phyloP scores from a whole-genome alignment of 2,797 vertebrate genomes.

The Orientallactaga sibirica region DNA sequence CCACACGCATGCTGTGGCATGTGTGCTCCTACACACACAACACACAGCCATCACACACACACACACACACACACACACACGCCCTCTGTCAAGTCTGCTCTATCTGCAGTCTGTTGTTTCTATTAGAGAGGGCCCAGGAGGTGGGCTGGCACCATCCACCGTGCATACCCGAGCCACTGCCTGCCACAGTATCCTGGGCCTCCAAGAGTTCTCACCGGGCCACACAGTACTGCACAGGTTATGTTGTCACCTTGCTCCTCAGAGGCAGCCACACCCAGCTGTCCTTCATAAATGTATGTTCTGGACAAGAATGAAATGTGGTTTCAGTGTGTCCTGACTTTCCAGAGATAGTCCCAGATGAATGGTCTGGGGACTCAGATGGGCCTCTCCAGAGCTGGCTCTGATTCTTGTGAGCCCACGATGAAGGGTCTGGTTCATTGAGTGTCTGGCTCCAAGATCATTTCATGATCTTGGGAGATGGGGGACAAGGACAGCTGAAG shows the following conservation, averaged over 20 bases:
- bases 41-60: too few species aligned
- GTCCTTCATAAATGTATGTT: neutral
- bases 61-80: too few species aligned
- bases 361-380: neutral
- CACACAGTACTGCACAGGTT: neutral
- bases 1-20: too few species aligned
- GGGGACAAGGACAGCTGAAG: neutral
- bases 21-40: too few species aligned
- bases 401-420: too few species aligned
- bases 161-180: neutral
- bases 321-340: too few species aligned
- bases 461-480: too few species aligned
- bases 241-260: neutral
- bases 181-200: accelerated
- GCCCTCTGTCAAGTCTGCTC: constrained; percentile 54
- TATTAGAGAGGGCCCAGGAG: constrained; percentile 68
- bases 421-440: accelerated
- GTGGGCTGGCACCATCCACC: neutral
- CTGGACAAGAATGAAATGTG: too few species aligned
- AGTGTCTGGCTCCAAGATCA: neutral
- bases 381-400: too few species aligned
- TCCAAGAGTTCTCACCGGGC: neutral
- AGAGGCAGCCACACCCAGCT: accelerated
- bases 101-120: neutral
- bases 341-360: neutral